Evolutionary conservation across 2,113 vertebrate species (phyloP).

Genomic region (Otocyon megalotis): DNA sequence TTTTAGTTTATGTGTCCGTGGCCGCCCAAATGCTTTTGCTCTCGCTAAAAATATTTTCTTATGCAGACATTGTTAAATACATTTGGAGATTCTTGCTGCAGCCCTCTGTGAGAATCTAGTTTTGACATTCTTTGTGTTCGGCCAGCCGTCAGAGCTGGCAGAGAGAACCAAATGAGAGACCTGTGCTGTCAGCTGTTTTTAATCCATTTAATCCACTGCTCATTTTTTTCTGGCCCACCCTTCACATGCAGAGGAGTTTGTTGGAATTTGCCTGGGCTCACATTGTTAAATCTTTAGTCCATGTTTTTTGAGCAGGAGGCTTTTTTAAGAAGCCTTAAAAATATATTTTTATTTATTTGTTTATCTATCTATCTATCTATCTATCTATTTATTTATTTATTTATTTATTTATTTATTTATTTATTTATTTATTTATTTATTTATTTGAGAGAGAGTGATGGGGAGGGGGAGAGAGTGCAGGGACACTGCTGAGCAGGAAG

Average conservation of each 20-base stretch:
- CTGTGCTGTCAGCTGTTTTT: neutral
- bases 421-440: too few species aligned
- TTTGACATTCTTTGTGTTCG: neutral
- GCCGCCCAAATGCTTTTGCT: neutral
- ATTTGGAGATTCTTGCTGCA: neutral
- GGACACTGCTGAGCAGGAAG: too few species aligned
- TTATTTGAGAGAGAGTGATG: too few species aligned
- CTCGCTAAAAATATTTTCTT: neutral
- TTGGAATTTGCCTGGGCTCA: neutral
- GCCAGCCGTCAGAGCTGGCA: neutral
- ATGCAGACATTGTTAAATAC: neutral
- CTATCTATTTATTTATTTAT: too few species aligned
- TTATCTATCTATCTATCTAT: too few species aligned
- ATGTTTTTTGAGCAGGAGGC: neutral
- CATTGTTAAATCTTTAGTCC: neutral
- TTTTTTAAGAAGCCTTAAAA: neutral
- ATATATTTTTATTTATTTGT: too few species aligned
- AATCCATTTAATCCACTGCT: neutral
- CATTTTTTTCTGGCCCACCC: neutral
- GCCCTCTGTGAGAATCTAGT: neutral
- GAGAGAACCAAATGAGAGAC: neutral
- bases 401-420: too few species aligned
- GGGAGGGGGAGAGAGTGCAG: too few species aligned
- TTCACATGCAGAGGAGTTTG: neutral
- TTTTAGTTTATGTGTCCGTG: neutral